These are phyloP conservation scores for Sebastes minor DNA, from an alignment of 2,797 vertebrate species.

Conservation along the genomic window DNA sequence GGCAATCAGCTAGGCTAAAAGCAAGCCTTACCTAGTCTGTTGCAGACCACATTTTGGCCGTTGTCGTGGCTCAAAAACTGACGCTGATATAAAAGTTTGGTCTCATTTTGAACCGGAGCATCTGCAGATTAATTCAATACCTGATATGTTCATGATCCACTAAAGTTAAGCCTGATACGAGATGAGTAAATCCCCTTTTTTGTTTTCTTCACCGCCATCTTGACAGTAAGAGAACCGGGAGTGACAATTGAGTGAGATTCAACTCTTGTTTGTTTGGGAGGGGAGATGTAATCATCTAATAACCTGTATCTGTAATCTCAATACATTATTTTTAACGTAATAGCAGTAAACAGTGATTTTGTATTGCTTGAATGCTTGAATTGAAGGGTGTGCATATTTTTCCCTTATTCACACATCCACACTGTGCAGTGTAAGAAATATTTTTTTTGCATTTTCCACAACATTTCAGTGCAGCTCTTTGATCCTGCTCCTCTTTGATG, in stretches of 20 bases:
- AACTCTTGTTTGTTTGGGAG: no score
- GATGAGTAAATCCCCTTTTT: background rate
- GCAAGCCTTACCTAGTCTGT: no score
- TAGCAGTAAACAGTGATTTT: background rate
- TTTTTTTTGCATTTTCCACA: slow-evolving; percentile 2
- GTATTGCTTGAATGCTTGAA: background rate
- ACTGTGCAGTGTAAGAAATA: background rate
- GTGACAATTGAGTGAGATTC: no score
- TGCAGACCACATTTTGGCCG: background rate
- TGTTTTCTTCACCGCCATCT: background rate
- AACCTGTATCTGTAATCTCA: background rate
- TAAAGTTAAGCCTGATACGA: fast-evolving
- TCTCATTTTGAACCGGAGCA: background rate
- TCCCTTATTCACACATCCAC: background rate
- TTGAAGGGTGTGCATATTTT: background rate
- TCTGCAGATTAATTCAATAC: background rate
- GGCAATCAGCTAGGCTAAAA: no score
- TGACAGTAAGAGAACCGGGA: background rate
- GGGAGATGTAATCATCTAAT: no score
- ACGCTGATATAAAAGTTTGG: fast-evolving
- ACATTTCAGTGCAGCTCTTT: slow-evolving; percentile 41
- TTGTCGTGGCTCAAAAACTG: background rate
- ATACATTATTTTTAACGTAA: background rate
- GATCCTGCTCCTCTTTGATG: slow-evolving; percentile 50
- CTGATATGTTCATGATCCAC: background rate